phyloP scores from a whole-genome alignment of 2,888 invertebrate species.

The Hirtodrosophila trivittata region DNA sequence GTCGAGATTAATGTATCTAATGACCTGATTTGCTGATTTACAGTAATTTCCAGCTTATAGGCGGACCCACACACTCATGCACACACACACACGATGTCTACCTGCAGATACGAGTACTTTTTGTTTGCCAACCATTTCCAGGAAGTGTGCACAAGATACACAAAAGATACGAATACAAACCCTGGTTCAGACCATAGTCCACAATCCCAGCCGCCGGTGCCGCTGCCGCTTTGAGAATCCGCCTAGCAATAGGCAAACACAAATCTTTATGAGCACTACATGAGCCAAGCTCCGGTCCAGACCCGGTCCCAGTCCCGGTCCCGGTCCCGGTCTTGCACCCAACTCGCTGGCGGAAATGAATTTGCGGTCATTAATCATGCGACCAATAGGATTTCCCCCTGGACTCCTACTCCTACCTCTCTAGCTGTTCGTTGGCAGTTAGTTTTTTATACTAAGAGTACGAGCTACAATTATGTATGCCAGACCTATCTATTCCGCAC shows the following conservation, averaged over 20 bases:
- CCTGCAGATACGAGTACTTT: constrained; percentile 59
- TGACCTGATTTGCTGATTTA: constrained; percentile 80
- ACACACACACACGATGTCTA: constrained; percentile 35
- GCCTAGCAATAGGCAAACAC: constrained; percentile 50
- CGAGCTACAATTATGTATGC: background rate
- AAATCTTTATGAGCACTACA: constrained; percentile 47
- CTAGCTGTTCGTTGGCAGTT: constrained; percentile 6
- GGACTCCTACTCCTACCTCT: constrained; percentile 7
- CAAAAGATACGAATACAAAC: constrained; percentile 45
- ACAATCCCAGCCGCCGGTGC: background rate
- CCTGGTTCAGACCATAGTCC: constrained; percentile 18
- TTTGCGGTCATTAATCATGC: constrained; percentile 78
- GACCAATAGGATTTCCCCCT: constrained; percentile 66
- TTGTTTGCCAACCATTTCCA: constrained; percentile 65
- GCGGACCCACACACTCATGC: constrained; percentile 24
- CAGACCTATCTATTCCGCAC: too few relatives aligned
- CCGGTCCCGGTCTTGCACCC: constrained; percentile 4
- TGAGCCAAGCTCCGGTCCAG: constrained; percentile 11
- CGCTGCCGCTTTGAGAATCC: constrained; percentile 16
- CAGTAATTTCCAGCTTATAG: constrained; percentile 76
- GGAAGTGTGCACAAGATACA: constrained; percentile 69
- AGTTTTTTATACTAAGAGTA: background rate
- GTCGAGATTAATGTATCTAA: constrained; percentile 81
- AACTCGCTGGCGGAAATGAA: constrained; percentile 69
- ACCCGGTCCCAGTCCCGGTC: background rate